Evolutionary conservation across 2,888 invertebrate species (phyloP).

Genomic region (Pocota personata): DNA sequence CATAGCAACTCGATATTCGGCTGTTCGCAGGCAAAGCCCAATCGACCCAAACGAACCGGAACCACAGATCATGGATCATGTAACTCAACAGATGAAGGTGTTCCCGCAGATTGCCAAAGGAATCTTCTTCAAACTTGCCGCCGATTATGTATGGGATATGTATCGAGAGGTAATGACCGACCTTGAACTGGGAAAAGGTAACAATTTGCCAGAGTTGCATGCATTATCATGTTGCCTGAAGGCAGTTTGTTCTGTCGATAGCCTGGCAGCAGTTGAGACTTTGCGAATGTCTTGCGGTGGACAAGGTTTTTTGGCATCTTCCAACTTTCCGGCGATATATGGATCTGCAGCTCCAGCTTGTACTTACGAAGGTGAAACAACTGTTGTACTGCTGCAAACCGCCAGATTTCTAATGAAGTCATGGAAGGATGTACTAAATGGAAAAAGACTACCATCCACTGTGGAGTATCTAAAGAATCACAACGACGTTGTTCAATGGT

Average conservation of each 20-base stretch:
- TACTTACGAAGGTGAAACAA: conserved; percentile 98
- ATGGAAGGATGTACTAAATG: conserved; percentile 86
- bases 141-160: conserved; percentile 91
- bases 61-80: conserved; percentile 94
- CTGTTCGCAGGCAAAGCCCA: conserved; percentile 94
- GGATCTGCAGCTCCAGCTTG: conserved; percentile 92
- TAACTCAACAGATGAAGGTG: conserved; percentile 96
- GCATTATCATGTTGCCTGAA: conserved; percentile 95
- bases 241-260: conserved; percentile 90
- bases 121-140: conserved; percentile 90
- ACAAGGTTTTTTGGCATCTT: conserved; percentile 94
- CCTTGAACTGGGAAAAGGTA: conserved; percentile 89
- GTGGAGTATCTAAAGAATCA: conserved; percentile 86
- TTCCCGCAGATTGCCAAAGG: conserved; percentile 92
- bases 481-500: conserved; percentile 43
- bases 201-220: conserved; percentile 91
- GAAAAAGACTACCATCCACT: conserved; percentile 86
- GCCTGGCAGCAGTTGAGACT: conserved; percentile 90
- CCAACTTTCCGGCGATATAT: conserved; percentile 92
- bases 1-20: conserved; percentile 96
- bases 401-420: conserved; percentile 92
- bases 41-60: conserved; percentile 90
- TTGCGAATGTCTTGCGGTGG: conserved; percentile 96
- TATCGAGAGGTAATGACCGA: conserved; percentile 91
- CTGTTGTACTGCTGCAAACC: conserved; percentile 94